Evolutionary conservation across 2,113 vertebrate species (phyloP).

Genomic region (Bettongia penicillata): DNA sequence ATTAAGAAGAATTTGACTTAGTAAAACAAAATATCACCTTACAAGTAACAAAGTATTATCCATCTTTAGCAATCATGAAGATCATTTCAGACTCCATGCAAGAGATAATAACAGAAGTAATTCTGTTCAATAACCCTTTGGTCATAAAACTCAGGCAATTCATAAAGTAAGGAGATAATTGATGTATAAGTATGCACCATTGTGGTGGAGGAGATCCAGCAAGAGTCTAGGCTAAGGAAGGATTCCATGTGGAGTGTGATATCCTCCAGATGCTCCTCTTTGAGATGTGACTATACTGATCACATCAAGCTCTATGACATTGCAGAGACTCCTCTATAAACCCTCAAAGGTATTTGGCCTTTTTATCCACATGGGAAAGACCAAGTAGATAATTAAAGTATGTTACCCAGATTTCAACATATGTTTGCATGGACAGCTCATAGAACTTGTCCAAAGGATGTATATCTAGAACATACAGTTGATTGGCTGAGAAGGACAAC

Average conservation of each 20-base stretch:
- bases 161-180: neutral
- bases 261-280: neutral
- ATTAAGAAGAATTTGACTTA: neutral
- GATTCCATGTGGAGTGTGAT: neutral
- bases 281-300: neutral
- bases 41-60: neutral
- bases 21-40: neutral
- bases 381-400: neutral
- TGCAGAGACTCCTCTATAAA: neutral
- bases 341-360: neutral
- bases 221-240: neutral
- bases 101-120: neutral
- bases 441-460: neutral
- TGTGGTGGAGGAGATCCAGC: neutral
- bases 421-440: neutral
- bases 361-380: neutral
- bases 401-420: too few species aligned
- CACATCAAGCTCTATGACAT: neutral
- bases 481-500: neutral
- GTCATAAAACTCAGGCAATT: neutral
- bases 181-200: neutral
- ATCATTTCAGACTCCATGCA: neutral
- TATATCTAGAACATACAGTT: neutral
- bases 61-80: neutral
- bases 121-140: neutral